phyloP scores from a whole-genome alignment of 2,797 vertebrate species.

The Momotus momota region DNA sequence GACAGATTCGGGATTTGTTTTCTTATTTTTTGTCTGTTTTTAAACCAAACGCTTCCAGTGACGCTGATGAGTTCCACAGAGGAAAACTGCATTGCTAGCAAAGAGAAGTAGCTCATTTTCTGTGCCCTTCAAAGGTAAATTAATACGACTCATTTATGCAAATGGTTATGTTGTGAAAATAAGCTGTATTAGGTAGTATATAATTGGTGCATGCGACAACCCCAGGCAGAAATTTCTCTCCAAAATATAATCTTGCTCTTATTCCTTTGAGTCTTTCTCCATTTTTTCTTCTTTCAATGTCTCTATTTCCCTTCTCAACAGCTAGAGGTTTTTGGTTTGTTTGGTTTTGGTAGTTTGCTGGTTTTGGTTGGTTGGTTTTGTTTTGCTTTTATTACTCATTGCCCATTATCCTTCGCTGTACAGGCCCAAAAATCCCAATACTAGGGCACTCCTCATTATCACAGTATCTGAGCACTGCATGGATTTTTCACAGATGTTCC shows the following conservation, averaged over 20 bases:
- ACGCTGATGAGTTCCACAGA: neutral
- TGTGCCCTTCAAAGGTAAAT: neutral
- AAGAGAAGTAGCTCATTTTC: neutral
- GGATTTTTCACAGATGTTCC: neutral
- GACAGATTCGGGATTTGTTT: neutral
- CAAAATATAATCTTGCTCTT: fast-evolving
- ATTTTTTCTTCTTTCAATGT: neutral
- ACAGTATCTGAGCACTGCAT: neutral
- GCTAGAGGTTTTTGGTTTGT: neutral
- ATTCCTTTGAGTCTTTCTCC: neutral
- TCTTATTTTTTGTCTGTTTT: neutral
- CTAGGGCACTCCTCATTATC: neutral
- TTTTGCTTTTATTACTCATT: too few relatives aligned
- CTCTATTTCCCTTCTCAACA: neutral
- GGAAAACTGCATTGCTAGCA: neutral
- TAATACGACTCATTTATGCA: neutral
- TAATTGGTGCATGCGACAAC: neutral
- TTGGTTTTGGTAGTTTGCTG: neutral
- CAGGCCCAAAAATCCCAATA: neutral
- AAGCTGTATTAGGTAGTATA: neutral
- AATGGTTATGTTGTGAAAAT: neutral
- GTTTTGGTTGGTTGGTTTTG: neutral
- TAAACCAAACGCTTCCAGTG: neutral
- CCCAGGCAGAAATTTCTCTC: neutral
- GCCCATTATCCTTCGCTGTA: too few relatives aligned